phyloP scores from a whole-genome alignment of 2,888 invertebrate genomes.

The Parascotia fuliginaria region DNA sequence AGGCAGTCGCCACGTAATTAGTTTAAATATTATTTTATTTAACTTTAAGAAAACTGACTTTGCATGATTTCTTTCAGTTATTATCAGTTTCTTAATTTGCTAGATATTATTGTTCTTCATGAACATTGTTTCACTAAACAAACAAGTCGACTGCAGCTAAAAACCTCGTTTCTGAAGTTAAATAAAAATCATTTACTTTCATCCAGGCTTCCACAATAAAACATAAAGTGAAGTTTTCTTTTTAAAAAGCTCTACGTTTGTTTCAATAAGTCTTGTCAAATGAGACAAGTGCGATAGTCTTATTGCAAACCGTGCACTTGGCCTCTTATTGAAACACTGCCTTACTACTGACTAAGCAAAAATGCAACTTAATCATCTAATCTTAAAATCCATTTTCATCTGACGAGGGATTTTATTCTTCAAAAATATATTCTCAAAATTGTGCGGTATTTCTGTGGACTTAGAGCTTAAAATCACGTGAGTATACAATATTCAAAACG shows the following conservation, averaged over 20 bases:
- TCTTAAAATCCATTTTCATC: constrained; percentile 18
- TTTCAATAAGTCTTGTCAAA: constrained; percentile 41
- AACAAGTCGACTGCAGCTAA: not conserved
- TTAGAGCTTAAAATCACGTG: constrained; percentile 18
- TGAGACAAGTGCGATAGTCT: constrained; percentile 29
- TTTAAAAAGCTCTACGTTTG: constrained; percentile 23
- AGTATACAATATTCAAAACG: constrained; percentile 21
- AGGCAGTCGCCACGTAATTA: no score
- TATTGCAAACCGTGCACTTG: constrained; percentile 37
- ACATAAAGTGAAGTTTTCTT: constrained; percentile 24
- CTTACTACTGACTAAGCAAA: constrained; percentile 11
- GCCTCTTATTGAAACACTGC: constrained; percentile 31
- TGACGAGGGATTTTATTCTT: constrained; percentile 1
- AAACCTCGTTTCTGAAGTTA: constrained; percentile 12
- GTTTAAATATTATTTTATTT: no score
- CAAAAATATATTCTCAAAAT: constrained; percentile 3
- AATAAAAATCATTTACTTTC: constrained; percentile 34
- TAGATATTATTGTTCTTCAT: no score
- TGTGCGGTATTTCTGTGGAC: constrained; percentile 14
- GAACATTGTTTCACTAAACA: no score
- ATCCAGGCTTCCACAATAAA: constrained; percentile 35
- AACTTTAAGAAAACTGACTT: no score
- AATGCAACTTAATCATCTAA: constrained; percentile 16
- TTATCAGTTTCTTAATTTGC: no score
- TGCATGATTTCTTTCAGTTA: no score